Evolutionary conservation across 2,888 invertebrate species (phyloP), one percentile per base, ranked within the genome.

Genomic region (Seladonia tumulorum): DNA sequence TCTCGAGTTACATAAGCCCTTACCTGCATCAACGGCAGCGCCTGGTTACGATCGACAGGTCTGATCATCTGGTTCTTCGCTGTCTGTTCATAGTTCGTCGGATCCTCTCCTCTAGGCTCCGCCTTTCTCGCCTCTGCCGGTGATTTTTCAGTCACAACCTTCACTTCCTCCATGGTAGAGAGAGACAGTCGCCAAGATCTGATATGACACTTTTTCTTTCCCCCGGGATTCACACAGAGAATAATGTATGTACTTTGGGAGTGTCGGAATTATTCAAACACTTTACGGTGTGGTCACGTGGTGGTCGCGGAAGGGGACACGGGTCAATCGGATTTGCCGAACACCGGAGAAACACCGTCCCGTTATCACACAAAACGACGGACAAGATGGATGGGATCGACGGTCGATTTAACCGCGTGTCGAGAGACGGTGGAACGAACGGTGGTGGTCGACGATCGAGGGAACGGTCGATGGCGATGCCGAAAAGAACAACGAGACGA

Each of bases 11-110:
- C 83, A 83, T 91, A 92, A 91, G 75, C 18, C 18, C 90, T 92
- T 88, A 93, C 93, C 93, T 93, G 93, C 93, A 93, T 93, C 80
- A 93, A 83, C 77, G 91, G 90, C 14, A 93, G 80, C 77, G 78
- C 66, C 79, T 84, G 89, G 60, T 77, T 85, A 81, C 78, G 82
- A 76, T 86, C 83, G 87, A 73, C 78, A 79, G 81, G 39, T 76
- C 47, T 77, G 83, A 45, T 81, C 29, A 68, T 18, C 57, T 39
- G 72, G 16, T 82, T 87, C 68, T 60, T 74, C 60, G 60, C 12
- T 10, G 53, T 47, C 72, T 75, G 74, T 42, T 83, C 80, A 29
- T 81, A 66, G 22, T 45, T 76, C 10, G 42, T 74, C 73, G 22
- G 60, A 60, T 57, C 39, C n/a, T 10, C 47, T 2, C 5, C 5